Percentiles rank a stretch among this genome's conserved stretches.
These are phyloP conservation scores for Malurus leucopterus DNA, from an alignment of 2,797 vertebrate species.

Conservation along the genomic window DNA sequence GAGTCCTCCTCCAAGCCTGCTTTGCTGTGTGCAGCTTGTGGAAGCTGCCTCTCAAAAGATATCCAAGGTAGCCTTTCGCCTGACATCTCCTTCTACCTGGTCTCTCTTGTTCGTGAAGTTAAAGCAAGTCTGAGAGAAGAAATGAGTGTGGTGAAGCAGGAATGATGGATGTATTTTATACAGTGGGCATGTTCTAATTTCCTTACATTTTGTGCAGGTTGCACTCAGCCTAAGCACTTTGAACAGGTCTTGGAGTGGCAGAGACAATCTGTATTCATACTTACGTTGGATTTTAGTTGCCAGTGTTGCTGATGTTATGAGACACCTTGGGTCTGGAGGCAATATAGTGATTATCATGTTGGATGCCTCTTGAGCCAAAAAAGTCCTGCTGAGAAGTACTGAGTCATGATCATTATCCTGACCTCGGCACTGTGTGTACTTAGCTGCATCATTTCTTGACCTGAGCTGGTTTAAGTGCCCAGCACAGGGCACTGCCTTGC, in stretches of 20 bases:
- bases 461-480: neutral
- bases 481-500: neutral
- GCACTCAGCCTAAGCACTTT: neutral
- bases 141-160: neutral
- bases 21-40: neutral
- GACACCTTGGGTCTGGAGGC: neutral
- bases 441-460: fast-evolving
- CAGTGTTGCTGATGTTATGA: neutral
- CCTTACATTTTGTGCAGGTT: neutral
- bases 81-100: neutral
- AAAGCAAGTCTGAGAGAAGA: neutral
- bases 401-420: neutral
- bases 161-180: neutral
- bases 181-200: neutral
- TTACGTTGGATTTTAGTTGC: neutral
- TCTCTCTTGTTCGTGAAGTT: neutral
- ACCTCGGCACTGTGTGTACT: neutral
- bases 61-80: neutral
- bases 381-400: neutral
- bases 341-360: neutral
- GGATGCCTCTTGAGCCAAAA: neutral
- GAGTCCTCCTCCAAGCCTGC: neutral
- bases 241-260: neutral
- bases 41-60: neutral
- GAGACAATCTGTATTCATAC: neutral